These are phyloP conservation scores for Uromys caudimaculatus DNA, from an alignment of 2,797 vertebrate species.

Conservation along the genomic window DNA sequence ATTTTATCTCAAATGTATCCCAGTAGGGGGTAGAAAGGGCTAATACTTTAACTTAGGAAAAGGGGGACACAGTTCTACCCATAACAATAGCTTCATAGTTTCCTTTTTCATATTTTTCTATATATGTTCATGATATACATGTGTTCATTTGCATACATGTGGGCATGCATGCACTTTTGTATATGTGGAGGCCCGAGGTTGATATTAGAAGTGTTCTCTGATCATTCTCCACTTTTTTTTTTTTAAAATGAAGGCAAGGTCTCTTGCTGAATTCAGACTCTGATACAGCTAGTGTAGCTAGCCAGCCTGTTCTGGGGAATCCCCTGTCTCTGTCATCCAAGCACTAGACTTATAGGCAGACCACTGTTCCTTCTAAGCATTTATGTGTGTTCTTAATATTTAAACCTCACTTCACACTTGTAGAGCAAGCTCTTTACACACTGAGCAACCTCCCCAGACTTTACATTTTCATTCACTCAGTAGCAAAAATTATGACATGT, in stretches of 20 bases:
- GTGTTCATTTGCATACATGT: background rate
- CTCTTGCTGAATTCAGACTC: background rate
- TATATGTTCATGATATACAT: too few relatives aligned
- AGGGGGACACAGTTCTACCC: background rate
- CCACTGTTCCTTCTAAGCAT: background rate
- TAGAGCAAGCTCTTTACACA: background rate
- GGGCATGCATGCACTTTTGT: background rate
- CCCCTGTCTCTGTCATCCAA: background rate
- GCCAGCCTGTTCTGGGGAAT: background rate
- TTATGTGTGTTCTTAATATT: background rate
- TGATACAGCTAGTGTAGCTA: background rate
- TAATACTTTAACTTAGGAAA: background rate
- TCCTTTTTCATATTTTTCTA: background rate
- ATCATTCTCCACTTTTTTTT: background rate
- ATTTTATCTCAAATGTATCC: background rate
- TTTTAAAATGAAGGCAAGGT: background rate
- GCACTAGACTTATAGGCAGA: background rate
- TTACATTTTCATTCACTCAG: background rate
- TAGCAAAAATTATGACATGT: background rate
- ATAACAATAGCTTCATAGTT: background rate
- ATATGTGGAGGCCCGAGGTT: background rate
- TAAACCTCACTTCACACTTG: background rate
- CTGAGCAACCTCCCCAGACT: background rate
- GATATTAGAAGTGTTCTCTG: background rate
- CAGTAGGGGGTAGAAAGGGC: background rate